These are phyloP conservation scores for Anguilla obscura DNA, from an alignment of 2,797 vertebrate species.

Conservation along the genomic window DNA sequence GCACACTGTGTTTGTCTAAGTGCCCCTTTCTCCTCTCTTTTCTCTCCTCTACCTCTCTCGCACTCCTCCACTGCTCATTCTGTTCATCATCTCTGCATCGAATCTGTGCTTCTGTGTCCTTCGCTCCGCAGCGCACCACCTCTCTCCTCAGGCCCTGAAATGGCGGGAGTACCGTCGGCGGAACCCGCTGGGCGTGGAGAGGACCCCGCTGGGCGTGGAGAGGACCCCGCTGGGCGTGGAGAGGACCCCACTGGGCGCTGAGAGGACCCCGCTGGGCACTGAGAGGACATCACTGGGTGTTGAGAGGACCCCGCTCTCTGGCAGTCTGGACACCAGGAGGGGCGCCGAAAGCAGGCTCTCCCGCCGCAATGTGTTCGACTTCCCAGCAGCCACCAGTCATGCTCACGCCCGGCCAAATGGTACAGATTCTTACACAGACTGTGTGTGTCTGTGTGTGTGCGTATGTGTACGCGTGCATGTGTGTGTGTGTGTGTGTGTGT, in stretches of 20 bases:
- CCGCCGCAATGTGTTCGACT: conserved; percentile 86
- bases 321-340: conserved; percentile 70
- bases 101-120: neutral
- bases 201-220: conserved; percentile 72
- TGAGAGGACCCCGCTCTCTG: conserved; percentile 51
- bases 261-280: conserved; percentile 21
- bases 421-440: conserved; percentile 58
- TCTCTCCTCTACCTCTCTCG: neutral
- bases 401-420: conserved; percentile 75
- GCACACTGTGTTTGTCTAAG: neutral
- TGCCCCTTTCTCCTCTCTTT: neutral
- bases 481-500: neutral
- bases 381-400: conserved; percentile 73
- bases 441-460: neutral
- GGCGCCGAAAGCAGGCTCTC: conserved; percentile 64
- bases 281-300: neutral
- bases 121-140: conserved; percentile 76
- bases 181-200: conserved; percentile 88
- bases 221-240: conserved; percentile 81
- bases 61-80: neutral
- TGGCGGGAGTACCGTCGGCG: conserved; percentile 93
- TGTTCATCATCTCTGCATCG: neutral
- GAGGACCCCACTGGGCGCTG: conserved; percentile 24
- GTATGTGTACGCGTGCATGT: neutral
- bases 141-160: conserved; percentile 94